Evolutionary conservation across 2,888 invertebrate genomes (phyloP).

Genomic region (Subacronicta megacephala): DNA sequence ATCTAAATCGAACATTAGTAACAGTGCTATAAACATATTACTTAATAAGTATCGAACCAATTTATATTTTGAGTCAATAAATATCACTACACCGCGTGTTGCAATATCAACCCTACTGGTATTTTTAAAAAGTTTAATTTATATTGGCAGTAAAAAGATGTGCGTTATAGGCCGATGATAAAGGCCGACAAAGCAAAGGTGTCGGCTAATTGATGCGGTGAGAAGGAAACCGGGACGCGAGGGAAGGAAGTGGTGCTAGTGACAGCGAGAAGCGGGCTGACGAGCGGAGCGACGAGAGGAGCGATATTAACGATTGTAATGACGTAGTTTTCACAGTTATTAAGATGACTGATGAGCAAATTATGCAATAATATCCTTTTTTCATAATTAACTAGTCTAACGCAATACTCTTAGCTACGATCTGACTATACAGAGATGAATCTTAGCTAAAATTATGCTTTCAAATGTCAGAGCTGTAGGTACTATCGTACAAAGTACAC

Average conservation of each 20-base stretch:
- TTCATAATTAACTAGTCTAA: no score
- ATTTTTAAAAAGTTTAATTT: conserved; percentile 46
- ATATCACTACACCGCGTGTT: conserved; percentile 34
- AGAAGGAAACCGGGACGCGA: conserved; percentile 67
- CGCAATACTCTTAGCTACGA: no score
- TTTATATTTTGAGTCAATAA: conserved; percentile 64
- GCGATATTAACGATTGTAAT: no score
- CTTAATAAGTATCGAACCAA: conserved; percentile 52
- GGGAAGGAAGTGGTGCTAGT: conserved; percentile 50
- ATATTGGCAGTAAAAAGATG: conserved; percentile 42
- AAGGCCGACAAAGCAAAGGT: conserved; percentile 80
- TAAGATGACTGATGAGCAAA: no score
- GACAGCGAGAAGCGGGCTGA: conserved; percentile 47
- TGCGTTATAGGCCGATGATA: conserved; percentile 74
- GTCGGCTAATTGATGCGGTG: conserved; percentile 81
- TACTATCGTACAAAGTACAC: no score
- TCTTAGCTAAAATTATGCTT: no score
- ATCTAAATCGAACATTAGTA: conserved; percentile 57
- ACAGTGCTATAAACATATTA: conserved; percentile 59
- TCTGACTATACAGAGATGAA: no score
- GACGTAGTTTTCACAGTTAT: no score
- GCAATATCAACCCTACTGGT: conserved; percentile 34
- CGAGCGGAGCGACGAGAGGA: conserved; percentile 16
- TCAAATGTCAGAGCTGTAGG: no score
- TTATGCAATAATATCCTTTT: no score